phyloP scores from a whole-genome alignment of 2,113 vertebrate genomes.

The Hippolais icterina region DNA sequence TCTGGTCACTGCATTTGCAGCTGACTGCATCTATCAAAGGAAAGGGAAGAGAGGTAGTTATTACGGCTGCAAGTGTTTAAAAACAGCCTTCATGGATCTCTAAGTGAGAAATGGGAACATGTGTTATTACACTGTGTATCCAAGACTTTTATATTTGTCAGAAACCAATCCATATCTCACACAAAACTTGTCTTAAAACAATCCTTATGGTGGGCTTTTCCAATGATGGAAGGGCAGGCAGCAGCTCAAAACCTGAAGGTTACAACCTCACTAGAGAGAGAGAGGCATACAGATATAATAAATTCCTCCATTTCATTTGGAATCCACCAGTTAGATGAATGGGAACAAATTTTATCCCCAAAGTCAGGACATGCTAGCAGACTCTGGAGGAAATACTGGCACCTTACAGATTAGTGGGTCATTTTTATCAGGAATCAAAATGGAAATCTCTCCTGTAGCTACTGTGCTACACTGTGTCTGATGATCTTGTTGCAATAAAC shows the following conservation, averaged over 20 bases:
- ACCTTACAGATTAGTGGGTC: neutral
- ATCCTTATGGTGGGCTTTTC: neutral
- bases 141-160: neutral
- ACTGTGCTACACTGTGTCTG: neutral
- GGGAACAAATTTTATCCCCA: neutral
- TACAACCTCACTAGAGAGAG: neutral
- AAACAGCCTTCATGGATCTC: neutral
- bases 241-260: neutral
- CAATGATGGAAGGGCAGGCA: neutral
- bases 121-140: neutral
- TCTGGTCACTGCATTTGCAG: neutral
- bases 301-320: neutral
- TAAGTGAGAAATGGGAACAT: neutral
- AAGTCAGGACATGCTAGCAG: neutral
- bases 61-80: neutral
- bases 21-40: neutral
- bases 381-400: neutral
- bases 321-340: neutral
- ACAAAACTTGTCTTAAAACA: neutral
- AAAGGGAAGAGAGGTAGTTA: slow-evolving; percentile 3
- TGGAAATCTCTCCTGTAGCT: neutral
- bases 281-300: neutral
- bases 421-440: neutral
- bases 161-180: neutral
- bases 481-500: neutral